phyloP scores from a whole-genome alignment of 1,140 invertebrate species.

The Drosophila punjabiensis region DNA sequence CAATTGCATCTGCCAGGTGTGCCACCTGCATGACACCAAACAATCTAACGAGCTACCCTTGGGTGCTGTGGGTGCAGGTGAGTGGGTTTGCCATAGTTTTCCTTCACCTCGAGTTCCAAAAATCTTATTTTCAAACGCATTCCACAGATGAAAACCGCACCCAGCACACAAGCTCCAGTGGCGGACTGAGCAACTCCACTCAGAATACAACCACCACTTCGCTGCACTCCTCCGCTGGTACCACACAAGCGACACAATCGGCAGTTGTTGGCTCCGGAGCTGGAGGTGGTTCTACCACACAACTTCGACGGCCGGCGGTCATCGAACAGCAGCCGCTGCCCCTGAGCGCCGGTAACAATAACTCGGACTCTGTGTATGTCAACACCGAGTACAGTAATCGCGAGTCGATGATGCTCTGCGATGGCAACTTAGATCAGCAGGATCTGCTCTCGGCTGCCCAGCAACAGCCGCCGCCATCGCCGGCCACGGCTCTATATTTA shows the following conservation, averaged over 20 bases:
- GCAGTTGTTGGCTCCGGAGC: neutral
- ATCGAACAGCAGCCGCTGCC: slow-evolving; percentile 71
- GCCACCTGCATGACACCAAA: slow-evolving; percentile 90
- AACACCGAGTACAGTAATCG: slow-evolving; percentile 81
- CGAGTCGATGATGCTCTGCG: slow-evolving; percentile 71
- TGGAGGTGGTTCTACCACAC: slow-evolving; percentile 5
- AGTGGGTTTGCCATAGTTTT: slow-evolving; percentile 6
- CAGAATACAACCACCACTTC: slow-evolving; percentile 80
- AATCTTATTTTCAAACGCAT: too few species aligned
- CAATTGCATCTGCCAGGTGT: slow-evolving; percentile 96
- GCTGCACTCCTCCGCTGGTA: slow-evolving; percentile 72
- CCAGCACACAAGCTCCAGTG: slow-evolving; percentile 73
- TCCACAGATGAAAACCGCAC: slow-evolving; percentile 71
- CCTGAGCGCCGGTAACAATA: slow-evolving; percentile 57
- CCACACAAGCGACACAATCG: slow-evolving; percentile 15
- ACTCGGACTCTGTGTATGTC: slow-evolving; percentile 75
- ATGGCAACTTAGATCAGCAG: slow-evolving; percentile 67
- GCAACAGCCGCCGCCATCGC: slow-evolving; percentile 74
- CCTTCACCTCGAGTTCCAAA: too few species aligned
- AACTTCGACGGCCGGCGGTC: slow-evolving; percentile 57
- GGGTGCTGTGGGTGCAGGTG: slow-evolving; percentile 58
- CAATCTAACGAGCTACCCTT: slow-evolving; percentile 74
- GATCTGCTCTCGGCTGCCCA: slow-evolving; percentile 69
- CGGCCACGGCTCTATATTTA: slow-evolving; percentile 71
- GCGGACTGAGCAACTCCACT: slow-evolving; percentile 75